Base-by-base conservation (phyloP, 2,888 invertebrate species). In the Epinotia nisella region DNA sequence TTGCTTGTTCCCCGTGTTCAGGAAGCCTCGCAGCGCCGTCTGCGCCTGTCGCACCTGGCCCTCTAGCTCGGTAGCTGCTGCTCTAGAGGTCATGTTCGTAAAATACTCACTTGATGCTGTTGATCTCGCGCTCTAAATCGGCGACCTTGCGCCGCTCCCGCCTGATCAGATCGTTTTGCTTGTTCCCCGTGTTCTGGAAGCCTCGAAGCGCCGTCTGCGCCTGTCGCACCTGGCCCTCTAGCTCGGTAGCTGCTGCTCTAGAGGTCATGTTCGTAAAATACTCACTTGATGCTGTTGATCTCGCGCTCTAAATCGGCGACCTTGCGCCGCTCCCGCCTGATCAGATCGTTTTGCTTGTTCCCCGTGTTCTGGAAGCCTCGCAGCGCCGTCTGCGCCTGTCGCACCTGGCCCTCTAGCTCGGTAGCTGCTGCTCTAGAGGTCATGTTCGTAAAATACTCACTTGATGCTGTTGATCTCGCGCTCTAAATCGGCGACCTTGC, bases 61-160 rank as follows among this genome's bases (percentile, higher is more conserved):
- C 3, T 24, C 24, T 24, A 24, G 24, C 24, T 24, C 24, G 24
- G 24, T 24, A 24, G 24, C 24, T 24, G 24, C 24, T 24, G 24
- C 24, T 24, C 24, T 24, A 24, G 24, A 24, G 24, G 24, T 24
- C 24, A 24, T 24, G 24, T 24, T 24, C 24, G 24, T 24, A 2
- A 4, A 24, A 4, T 24, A 24, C 24, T 24, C 24, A 24, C 24
- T 24, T 83, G 90, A 90, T 88, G 69, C 84, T 88, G 49, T 84
- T 79, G 71, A 93, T 91, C 80, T 90, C 92, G 4, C 79, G 75
- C 78, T 91, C 85, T 55, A 92, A 76, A 15, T 90, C 91, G 0
- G 74, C 75, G 0, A 92, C 80, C 76, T 92, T 91, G 74, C 85
- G 79, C 59, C 82, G 80, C 80, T 93, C 93, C 19, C 90, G 77